phyloP scores from a whole-genome alignment of 2,113 vertebrate species.

The Sterna hirundo region DNA sequence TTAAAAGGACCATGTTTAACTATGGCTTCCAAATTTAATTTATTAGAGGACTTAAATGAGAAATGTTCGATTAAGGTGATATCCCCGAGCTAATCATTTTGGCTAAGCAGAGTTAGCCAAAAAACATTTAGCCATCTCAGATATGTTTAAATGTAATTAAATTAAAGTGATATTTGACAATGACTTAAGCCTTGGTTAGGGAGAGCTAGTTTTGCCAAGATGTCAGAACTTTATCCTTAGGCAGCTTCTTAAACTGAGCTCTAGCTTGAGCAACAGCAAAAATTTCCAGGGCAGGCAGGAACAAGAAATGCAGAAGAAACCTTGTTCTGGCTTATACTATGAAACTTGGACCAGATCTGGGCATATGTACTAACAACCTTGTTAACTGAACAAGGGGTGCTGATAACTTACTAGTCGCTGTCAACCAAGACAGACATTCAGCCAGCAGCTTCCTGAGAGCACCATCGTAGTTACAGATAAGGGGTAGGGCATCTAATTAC shows the following conservation, averaged over 20 bases:
- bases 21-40: not conserved
- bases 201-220: conserved; percentile 11
- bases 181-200: conserved; percentile 4
- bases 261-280: not conserved
- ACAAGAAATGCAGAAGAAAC: conserved; percentile 10
- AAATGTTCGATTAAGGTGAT: not conserved
- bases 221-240: conserved; percentile 24
- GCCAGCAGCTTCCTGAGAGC: not conserved
- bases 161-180: conserved; percentile 19
- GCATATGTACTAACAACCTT: not conserved
- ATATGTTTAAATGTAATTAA: not conserved
- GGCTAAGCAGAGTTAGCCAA: not conserved
- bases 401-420: not conserved
- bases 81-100: not conserved
- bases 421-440: not conserved
- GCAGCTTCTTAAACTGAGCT: not conserved
- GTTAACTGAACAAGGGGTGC: not conserved
- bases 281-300: conserved; percentile 9
- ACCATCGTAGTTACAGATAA: not conserved
- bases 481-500: not conserved
- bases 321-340: not conserved
- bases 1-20: not conserved
- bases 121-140: conserved; percentile 1
- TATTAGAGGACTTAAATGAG: not conserved
- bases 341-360: not conserved